Evolutionary conservation across 2,113 vertebrate species (phyloP).

Genomic region (Chiloscyllium plagiosum): DNA sequence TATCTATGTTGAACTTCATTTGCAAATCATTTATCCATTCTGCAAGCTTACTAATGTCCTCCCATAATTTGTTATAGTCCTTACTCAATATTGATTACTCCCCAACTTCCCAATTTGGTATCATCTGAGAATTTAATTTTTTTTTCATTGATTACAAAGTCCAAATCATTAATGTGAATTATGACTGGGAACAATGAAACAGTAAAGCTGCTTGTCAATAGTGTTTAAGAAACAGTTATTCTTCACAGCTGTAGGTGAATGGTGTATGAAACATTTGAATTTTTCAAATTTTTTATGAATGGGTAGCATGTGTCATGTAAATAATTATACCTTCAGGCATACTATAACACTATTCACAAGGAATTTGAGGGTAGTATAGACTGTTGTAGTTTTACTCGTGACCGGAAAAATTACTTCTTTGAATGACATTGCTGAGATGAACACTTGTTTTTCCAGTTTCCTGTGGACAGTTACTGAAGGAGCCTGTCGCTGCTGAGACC

Average conservation of each 20-base stretch:
- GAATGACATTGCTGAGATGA: neutral
- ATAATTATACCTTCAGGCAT: neutral
- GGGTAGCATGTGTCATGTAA: neutral
- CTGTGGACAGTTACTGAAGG: slow-evolving; percentile 72
- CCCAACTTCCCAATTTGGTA: neutral
- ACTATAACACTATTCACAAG: neutral
- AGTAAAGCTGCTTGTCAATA: neutral
- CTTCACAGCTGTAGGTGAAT: neutral
- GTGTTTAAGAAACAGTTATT: neutral
- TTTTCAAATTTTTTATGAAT: neutral
- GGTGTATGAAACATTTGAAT: neutral
- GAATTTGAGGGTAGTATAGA: neutral
- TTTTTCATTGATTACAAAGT: neutral
- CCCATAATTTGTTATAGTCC: neutral
- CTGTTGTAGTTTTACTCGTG: neutral
- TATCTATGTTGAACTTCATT: no score
- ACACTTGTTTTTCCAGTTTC: slow-evolving; percentile 10
- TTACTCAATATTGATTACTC: neutral
- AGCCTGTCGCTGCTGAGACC: slow-evolving; percentile 65
- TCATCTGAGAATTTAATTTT: neutral
- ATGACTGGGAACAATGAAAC: neutral
- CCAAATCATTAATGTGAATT: neutral
- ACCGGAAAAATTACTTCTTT: neutral
- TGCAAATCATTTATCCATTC: neutral
- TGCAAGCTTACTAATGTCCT: neutral